Evolutionary conservation across 2,113 vertebrate genomes (phyloP), one percentile per base, ranked within the genome.

Genomic region (human): DNA sequence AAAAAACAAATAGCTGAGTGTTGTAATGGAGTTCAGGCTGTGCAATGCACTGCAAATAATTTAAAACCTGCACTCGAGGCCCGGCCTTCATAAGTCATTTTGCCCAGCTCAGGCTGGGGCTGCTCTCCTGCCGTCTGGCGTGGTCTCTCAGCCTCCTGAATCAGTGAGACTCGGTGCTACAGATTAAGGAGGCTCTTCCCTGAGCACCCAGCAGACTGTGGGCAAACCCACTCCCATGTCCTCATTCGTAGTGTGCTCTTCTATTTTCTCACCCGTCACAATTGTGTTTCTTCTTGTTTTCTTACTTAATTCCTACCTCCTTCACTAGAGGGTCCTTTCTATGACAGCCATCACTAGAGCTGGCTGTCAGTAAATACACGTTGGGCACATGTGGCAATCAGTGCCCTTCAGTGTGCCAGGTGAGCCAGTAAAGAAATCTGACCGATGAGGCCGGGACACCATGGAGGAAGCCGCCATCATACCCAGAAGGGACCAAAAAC

Each of bases 191-290:
- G 14, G 2, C 6, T 32, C 32, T 35, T 35, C 64, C 32, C 32
- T 32, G 6, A 35, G 64, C 30, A 68, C 64, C 30, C 64, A 35
- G 64, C 0, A 0, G 64, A 35, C 32, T 0, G 3, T 0, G 32
- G 32, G 12, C 6, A 35, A 35, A 68, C 64, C 23, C 13, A 6
- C 64, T 68, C 30, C 64, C 30, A 8, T 3, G 22, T 73, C 66
- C n/a, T 52, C 55, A 30, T 30, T 30, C 55, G 8, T 1, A 59
- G 45, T 8, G 25, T 17, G 27, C 6, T 1, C 8, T 8, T 23
- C 48, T 18, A n/a, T 72, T 72, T 50, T n/a, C 91, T 80, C 3
- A 3, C 14, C 52, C 22, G 22, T 59, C 20, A 20, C 11, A 18
- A 13, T 59, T 35, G 18, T 35, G 35, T 64, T 73, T 32, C 48